Evolutionary conservation across 2,113 vertebrate genomes (phyloP), one percentile per base, ranked within the genome.

Genomic region (Sander lucioperca): DNA sequence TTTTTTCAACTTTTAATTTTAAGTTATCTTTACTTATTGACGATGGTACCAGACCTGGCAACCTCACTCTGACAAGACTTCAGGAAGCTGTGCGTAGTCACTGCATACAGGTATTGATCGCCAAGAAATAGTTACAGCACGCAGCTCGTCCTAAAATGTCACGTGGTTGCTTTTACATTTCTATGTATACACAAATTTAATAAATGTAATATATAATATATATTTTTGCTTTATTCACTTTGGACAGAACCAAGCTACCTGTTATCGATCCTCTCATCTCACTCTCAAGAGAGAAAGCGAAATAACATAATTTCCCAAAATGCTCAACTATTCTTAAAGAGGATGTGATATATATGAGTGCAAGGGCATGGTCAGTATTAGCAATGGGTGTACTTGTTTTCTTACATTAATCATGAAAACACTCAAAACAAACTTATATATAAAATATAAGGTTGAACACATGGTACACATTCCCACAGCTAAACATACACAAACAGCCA

Each of bases 401-500:
- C 36, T 36, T 36, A 36, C 6, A 8, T 36, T 36, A 36, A 8
- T 36, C 36, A 36, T 36, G 36, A 36, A 11, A 69, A 69, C 19
- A n/a, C 11, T 64, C 18, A 48, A n/a, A 77, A 39, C 36, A 83
- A 70, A 30, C 30, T 58, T 21, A 27, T n/a, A n/a, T n/a, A 7
- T 39, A 33, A 39, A 11, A 30, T 1, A 67, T 8, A 18, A 33
- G 23, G 4, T 23, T 1, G 19, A 18, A 9, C 23, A 30, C 72
- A 50, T 56, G 3, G 36, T 36, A 18, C 33, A 33, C 61, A 57
- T 57, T 79, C 47, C 23, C 61, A 78, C 10, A 12, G 30, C 59
- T 25, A 0, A 56, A 51, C 23, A 45, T 1, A 30, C 33, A 57
- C 48, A 74, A 36, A 62, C 62, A 63, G 4, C 19, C 48, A 27